Evolutionary conservation across 2,113 vertebrate genomes (phyloP).

Genomic region (Corythoichthys haematopterus): DNA sequence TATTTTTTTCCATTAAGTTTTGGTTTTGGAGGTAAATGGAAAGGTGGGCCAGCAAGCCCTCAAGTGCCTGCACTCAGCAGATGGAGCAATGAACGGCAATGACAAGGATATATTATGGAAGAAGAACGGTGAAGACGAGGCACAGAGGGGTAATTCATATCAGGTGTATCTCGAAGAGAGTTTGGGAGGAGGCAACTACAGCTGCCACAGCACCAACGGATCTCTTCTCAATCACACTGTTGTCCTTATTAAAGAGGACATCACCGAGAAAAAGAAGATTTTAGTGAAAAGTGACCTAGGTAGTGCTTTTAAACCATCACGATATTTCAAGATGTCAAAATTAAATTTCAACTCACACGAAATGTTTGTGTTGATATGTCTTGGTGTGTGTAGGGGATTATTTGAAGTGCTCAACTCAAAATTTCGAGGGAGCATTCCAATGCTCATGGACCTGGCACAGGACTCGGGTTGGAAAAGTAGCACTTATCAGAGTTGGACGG

Average conservation of each 20-base stretch:
- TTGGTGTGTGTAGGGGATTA: constrained; percentile 22
- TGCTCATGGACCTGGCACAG: constrained; percentile 60
- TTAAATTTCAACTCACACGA: not conserved
- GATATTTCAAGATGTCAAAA: not conserved
- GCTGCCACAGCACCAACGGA: constrained; percentile 49
- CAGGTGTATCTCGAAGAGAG: constrained; percentile 42
- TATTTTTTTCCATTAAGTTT: constrained; percentile 31
- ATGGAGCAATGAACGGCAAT: not conserved
- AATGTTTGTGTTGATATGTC: constrained; percentile 4
- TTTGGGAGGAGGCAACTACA: constrained; percentile 59
- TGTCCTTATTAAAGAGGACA: constrained; percentile 44
- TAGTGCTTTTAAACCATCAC: not conserved
- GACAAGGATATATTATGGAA: constrained; percentile 48
- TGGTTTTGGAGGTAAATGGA: constrained; percentile 56
- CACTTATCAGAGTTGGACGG: constrained; percentile 48
- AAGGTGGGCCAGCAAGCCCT: constrained; percentile 15
- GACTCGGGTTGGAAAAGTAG: constrained; percentile 36
- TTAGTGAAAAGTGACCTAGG: constrained; percentile 32
- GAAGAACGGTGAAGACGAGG: constrained; percentile 24
- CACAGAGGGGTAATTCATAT: constrained; percentile 43
- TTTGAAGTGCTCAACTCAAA: constrained; percentile 47
- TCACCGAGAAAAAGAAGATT: constrained; percentile 30
- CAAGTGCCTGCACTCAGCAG: constrained; percentile 36
- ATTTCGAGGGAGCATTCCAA: constrained; percentile 50
- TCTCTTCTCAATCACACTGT: constrained; percentile 53